Evolutionary conservation across 2,888 invertebrate genomes (phyloP), one percentile per base, ranked within the genome.

Genomic region (Villa cingulata): DNA sequence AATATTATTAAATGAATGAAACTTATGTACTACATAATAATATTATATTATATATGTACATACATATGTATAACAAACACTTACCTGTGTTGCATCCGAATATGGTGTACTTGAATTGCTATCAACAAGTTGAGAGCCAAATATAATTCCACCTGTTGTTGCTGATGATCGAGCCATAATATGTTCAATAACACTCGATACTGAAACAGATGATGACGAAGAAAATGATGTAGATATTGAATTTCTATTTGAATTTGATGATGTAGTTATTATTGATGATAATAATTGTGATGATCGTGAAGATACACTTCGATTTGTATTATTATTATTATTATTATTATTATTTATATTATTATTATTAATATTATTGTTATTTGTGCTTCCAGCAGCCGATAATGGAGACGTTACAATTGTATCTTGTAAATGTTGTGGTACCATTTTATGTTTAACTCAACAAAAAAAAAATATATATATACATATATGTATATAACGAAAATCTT

Each of bases 61-160:
- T n/a, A n/a, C n/a, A n/a, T n/a, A n/a, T n/a, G n/a, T 37, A 43
- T 20, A 37, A 48, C 27, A 19, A 34, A 17, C 10, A 73, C 80
- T 81, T 75, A 90, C 90, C 87, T 89, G 87, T 60, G 96, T 97
- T 54, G 96, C 96, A 77, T 97, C 96, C 64, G 94, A 89, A 74
- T 97, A 97, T 51, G 96, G 96, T 51, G 95, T 96, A 46, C 82
- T 76, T 32, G 94, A 92, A 69, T 86, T 85, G 71, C 87, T 83
- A 74, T 86, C 84, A 70, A 95, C 85, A 61, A 84, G 77, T 69
- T 88, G 85, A 49, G 92, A 94, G 59, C 94, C 92, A 72, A 94
- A 94, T 64, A 86, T 75, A 56, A 82, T 80, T 58, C 45, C 51
- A 43, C 37, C 46, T 52, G 52, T 48, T 36, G 20, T 37, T 40